Evolutionary conservation across 1,140 invertebrate species (phyloP).

Genomic region (Brachystomella parvula): DNA sequence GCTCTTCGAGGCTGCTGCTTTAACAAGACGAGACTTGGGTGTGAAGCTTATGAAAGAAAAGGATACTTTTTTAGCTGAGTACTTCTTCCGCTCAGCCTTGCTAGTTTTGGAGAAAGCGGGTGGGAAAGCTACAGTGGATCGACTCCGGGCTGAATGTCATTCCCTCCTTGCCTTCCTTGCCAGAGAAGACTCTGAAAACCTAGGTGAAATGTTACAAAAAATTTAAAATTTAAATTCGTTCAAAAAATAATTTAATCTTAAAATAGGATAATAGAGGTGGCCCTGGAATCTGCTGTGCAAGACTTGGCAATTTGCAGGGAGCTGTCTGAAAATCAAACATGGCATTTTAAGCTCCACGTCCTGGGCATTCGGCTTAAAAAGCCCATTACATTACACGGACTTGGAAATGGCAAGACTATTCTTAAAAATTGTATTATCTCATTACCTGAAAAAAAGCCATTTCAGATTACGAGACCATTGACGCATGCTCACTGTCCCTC

Average conservation of each 20-base stretch:
- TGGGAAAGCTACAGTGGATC: background rate
- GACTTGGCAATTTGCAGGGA: conserved; percentile 18
- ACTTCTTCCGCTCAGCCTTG: conserved; percentile 8
- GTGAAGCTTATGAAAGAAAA: conserved; percentile 6
- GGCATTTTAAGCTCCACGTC: conserved; percentile 24
- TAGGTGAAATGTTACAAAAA: conserved; percentile 9
- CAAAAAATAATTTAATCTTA: background rate
- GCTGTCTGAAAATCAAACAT: conserved; percentile 10
- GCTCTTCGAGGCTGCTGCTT: background rate
- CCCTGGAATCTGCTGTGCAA: conserved; percentile 18
- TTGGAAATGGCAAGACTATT: background rate
- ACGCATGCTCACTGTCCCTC: conserved; percentile 23
- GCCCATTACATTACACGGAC: conserved; percentile 24
- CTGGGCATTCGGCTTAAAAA: conserved; percentile 18
- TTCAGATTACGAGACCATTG: conserved; percentile 16
- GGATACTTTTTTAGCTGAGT: conserved; percentile 16
- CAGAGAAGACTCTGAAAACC: conserved; percentile 18
- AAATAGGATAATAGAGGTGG: conserved; percentile 6
- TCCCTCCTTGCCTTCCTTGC: conserved; percentile 23
- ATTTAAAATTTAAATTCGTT: background rate
- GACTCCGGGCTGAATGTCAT: conserved; percentile 19
- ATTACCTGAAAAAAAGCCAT: background rate
- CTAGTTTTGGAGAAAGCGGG: background rate
- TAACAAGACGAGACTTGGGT: background rate
- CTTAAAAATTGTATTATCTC: background rate